Evolutionary conservation across 2,113 vertebrate genomes (phyloP).

Genomic region (Hypocryptadius cinnamomeus): DNA sequence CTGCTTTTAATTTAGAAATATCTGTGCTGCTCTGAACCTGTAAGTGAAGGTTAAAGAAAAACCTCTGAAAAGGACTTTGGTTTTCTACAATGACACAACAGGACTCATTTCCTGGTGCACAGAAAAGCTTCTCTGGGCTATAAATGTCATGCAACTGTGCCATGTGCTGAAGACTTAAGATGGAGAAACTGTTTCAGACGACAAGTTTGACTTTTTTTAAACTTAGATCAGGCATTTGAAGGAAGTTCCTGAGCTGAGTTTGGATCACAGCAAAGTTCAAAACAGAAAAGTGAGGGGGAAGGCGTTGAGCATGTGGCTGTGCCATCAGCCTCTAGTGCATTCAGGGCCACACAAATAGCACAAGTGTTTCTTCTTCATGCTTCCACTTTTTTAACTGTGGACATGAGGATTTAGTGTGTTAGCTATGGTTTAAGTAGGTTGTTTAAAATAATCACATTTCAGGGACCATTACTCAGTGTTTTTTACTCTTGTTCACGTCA

Average conservation of each 20-base stretch:
- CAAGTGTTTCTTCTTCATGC: background rate
- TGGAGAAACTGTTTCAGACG: background rate
- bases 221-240: background rate
- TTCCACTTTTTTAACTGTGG: background rate
- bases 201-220: background rate
- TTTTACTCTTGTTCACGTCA: background rate
- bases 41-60: background rate
- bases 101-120: background rate
- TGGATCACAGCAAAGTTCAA: background rate
- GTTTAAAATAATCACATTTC: background rate
- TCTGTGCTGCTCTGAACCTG: background rate
- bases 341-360: fast-evolving
- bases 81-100: background rate
- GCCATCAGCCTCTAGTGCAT: background rate
- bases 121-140: background rate
- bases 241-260: background rate
- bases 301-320: fast-evolving
- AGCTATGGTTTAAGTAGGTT: background rate
- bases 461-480: background rate
- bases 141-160: background rate
- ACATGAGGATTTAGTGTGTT: background rate
- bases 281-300: background rate
- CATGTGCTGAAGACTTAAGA: background rate
- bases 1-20: background rate
- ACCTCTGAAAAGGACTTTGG: background rate